Percentiles rank a stretch among this genome's conserved stretches.
These are phyloP conservation scores for Mus spicilegus DNA, from an alignment of 2,113 vertebrate genomes.

Conservation along the genomic window DNA sequence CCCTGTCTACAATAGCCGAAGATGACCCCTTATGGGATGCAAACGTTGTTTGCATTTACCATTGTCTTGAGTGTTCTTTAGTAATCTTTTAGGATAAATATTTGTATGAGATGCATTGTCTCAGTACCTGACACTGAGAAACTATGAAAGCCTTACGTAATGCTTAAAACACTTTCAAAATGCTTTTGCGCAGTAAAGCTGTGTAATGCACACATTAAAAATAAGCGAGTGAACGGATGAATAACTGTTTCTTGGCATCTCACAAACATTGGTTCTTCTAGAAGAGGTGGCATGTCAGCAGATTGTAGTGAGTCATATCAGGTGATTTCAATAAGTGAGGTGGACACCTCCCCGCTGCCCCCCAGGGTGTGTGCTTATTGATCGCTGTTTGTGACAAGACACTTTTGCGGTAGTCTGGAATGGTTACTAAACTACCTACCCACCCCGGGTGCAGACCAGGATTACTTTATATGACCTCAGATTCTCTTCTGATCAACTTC, in stretches of 20 bases:
- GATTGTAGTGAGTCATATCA: neutral
- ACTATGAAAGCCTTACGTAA: neutral
- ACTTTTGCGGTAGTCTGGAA: neutral
- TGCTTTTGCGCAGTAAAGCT: neutral
- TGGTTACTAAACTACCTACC: neutral
- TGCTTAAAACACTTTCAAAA: neutral
- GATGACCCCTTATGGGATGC: neutral
- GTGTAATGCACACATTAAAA: neutral
- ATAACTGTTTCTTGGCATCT: neutral
- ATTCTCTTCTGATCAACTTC: neutral
- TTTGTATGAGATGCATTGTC: neutral
- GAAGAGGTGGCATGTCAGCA: neutral
- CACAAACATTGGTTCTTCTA: neutral
- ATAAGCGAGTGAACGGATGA: neutral
- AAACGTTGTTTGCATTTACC: constrained; percentile 11
- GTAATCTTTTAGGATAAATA: neutral
- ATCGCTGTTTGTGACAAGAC: neutral
- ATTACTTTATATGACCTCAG: neutral
- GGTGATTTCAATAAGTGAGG: neutral
- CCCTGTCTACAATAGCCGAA: neutral
- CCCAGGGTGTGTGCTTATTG: neutral
- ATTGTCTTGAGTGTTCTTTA: neutral
- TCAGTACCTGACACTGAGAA: neutral
- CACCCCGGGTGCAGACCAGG: neutral
- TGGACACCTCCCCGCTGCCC: neutral